Base-by-base conservation (phyloP, 1,140 invertebrate species). In the Tribolium madens region DNA sequence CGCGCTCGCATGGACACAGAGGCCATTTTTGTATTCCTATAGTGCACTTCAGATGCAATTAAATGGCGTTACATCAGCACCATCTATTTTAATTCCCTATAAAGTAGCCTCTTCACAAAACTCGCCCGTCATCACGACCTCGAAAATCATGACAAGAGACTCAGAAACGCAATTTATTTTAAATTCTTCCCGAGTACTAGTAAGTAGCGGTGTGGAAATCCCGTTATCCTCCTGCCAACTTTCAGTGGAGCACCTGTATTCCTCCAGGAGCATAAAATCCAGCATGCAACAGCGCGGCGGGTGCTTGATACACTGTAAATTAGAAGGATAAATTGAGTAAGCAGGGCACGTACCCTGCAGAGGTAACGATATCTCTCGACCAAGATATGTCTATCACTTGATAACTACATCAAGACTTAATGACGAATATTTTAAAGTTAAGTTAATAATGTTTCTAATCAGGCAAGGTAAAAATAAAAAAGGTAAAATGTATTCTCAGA, bases 301-400 rank as follows among this genome's bases (percentile, higher is more conserved):
- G 50, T 10, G 50, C 70, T 57, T 77, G 26, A 77, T 77, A 73
- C 76, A 77, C 76, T 73, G 76, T 77, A 77, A 77, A 77, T 77
- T 77, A 77, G 70, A 73, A 73, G 70, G 76, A 77, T 53, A 73
- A 57, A 68, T 73, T 77, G 42, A 64, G 69, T 36, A 77, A 77
- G 21, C 76, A 2, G 57, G 42, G 73, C 76, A 77, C 76, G 76
- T 77, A 68, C 70, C 13, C 76, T 70, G 46, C 73, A 68, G 64
- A 53, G 76, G 69, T 77, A 60, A 73, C 31, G 76, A 77, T 77
- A 77, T 77, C 76, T 77, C 76, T 73, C 71, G 50, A 64, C 76
- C 42, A 73, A 73, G 69, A 77, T 77, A 77, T 77, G 76, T 77
- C 76, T 77, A 77, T 77, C 76, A 73, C 47, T 48, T 17, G 57